A percentile compares a stretch with the other conserved stretches of the same genome.
These are phyloP conservation scores for Octopus sinensis DNA, from an alignment of 1,140 invertebrate genomes.

Conservation along the genomic window DNA sequence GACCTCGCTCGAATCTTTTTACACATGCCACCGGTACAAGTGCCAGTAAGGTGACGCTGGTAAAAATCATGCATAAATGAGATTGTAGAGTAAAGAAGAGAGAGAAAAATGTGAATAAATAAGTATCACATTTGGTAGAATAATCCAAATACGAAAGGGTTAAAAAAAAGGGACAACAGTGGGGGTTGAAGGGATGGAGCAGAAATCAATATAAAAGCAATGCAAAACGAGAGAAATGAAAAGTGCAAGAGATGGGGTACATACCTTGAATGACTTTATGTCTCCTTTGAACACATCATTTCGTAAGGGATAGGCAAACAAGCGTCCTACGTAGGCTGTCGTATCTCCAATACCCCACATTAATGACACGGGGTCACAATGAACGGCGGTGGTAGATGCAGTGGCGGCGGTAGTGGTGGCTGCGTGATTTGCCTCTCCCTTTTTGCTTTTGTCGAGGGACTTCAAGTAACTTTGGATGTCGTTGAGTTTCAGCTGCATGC, in stretches of 20 bases:
- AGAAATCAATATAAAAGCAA: neutral
- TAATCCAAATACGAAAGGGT: neutral
- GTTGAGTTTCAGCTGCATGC: neutral
- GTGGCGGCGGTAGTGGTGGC: no score
- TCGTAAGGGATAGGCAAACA: conserved; percentile 42
- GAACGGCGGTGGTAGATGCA: no score
- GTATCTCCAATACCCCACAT: conserved; percentile 45
- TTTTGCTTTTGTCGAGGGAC: neutral
- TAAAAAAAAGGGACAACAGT: no score
- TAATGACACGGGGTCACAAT: conserved; percentile 8
- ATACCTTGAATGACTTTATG: conserved; percentile 37
- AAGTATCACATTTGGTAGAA: no score
- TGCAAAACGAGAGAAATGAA: neutral
- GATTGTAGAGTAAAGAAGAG: no score
- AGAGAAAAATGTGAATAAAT: no score
- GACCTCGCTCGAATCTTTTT: no score
- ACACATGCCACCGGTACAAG: no score
- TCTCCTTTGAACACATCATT: conserved; percentile 43
- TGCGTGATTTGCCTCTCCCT: no score
- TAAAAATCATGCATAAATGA: no score
- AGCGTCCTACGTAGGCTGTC: conserved; percentile 36
- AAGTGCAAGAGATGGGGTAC: conserved; percentile 13
- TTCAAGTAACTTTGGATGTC: conserved; percentile 2
- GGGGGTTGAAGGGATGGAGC: neutral
- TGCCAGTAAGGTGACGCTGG: no score